phyloP scores from a whole-genome alignment of 1,140 invertebrate genomes.

The Bombus soroeensis region DNA sequence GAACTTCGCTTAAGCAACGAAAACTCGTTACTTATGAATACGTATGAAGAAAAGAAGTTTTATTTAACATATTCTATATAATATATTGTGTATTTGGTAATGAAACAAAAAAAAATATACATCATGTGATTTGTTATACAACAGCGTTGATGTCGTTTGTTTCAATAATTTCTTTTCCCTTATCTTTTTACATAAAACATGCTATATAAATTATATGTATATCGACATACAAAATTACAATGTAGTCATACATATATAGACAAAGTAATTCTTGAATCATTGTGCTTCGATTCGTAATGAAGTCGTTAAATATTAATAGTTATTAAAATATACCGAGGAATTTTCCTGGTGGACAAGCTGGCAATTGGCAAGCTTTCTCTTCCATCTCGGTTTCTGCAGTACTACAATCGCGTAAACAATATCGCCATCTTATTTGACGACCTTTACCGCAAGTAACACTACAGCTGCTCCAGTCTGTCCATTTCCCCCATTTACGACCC shows the following conservation, averaged over 20 bases:
- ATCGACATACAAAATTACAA: conserved; percentile 26
- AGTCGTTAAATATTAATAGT: not conserved
- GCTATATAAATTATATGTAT: conserved; percentile 28
- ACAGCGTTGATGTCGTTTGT: conserved; percentile 18
- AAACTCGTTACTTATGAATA: conserved; percentile 72
- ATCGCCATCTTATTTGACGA: conserved; percentile 84
- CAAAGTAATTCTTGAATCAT: not conserved
- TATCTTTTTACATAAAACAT: not conserved
- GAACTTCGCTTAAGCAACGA: conserved; percentile 52
- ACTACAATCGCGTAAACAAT: conserved; percentile 80
- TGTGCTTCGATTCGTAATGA: not conserved
- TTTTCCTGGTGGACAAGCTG: conserved; percentile 76
- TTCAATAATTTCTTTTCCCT: not conserved
- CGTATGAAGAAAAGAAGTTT: conserved; percentile 45
- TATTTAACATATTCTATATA: conserved; percentile 72
- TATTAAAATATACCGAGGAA: conserved; percentile 72
- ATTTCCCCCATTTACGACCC: conserved; percentile 81
- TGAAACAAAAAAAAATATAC: conserved; percentile 69
- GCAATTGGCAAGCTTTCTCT: conserved; percentile 81
- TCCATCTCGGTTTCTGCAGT: conserved; percentile 81
- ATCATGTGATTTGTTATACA: conserved; percentile 73
- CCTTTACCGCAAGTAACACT: conserved; percentile 85
- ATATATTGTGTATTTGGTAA: conserved; percentile 77
- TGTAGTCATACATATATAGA: conserved; percentile 44
- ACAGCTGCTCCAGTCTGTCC: conserved; percentile 85